Percentiles rank a stretch among this genome's conserved stretches.
Conservation (phyloP, 2,888 invertebrate genomes). For the Macrosoma leucophasiata region DNA sequence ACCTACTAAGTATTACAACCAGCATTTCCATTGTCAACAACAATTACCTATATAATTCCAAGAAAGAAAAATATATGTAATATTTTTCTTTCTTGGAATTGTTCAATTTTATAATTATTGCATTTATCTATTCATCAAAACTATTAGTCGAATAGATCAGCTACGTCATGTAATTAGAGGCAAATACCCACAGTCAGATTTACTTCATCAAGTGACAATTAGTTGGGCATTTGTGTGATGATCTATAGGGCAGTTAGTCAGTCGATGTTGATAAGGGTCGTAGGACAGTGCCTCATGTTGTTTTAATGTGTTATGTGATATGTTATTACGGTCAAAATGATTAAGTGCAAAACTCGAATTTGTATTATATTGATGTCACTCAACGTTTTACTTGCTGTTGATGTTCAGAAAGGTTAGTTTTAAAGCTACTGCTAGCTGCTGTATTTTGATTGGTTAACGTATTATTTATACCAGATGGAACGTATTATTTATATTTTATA, state of each 20-base stretch:
- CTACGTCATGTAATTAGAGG: constrained; percentile 40
- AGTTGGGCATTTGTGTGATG: constrained; percentile 35
- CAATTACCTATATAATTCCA: too few relatives aligned
- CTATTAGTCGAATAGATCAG: constrained; percentile 33
- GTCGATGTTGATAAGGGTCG: too few relatives aligned
- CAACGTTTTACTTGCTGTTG: constrained; percentile 6
- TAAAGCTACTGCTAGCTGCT: background rate
- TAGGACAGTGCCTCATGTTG: too few relatives aligned
- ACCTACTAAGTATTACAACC: too few relatives aligned
- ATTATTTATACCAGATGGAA: too few relatives aligned
- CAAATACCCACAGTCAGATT: constrained; percentile 42
- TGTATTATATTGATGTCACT: constrained; percentile 6
- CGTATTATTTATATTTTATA: too few relatives aligned
- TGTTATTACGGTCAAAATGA: constrained; percentile 7
- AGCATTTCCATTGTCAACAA: constrained; percentile 14
- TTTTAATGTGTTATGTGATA: constrained; percentile 10
- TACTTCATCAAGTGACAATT: constrained; percentile 38
- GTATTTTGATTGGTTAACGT: background rate
- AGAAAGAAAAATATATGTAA: too few relatives aligned
- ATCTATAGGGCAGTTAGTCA: too few relatives aligned
- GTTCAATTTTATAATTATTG: constrained; percentile 21
- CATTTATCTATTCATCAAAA: constrained; percentile 27
- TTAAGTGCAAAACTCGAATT: background rate
- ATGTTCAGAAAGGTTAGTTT: constrained; percentile 10
- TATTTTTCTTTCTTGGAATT: constrained; percentile 24